These are phyloP conservation scores for Isaurus tuberculatus DNA, from an alignment of 92 coral and sea anemone species.

Conservation along the genomic window DNA sequence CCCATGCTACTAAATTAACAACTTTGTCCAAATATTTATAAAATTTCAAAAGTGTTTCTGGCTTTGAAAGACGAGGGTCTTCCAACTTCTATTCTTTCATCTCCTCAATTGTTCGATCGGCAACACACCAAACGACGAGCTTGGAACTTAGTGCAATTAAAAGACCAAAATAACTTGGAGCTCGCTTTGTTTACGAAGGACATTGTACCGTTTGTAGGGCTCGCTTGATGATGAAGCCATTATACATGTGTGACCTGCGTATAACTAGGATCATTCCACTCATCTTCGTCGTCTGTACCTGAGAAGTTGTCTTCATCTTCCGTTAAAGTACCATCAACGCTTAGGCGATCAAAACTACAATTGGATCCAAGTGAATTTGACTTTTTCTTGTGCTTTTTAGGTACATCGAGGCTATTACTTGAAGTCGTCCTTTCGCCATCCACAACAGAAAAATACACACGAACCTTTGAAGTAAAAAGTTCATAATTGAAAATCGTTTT, in stretches of 20 bases:
- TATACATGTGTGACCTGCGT: conserved; percentile 34
- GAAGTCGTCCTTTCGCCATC: neutral
- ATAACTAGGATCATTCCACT: conserved; percentile 65
- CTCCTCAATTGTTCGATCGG: neutral
- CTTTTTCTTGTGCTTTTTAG: conserved; percentile 39
- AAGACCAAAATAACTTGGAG: neutral
- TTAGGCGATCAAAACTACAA: conserved; percentile 53
- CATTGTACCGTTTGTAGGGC: neutral
- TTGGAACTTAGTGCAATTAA: neutral
- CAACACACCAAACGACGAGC: neutral
- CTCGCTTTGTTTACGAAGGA: neutral
- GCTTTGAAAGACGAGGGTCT: neutral
- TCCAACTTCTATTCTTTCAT: neutral
- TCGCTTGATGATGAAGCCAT: neutral
- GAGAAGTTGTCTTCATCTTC: conserved; percentile 83
- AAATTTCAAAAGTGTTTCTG: neutral
- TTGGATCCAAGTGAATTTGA: conserved; percentile 54
- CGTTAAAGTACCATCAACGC: conserved; percentile 43
- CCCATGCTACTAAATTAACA: neutral
- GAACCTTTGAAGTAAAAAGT: conserved; percentile 15
- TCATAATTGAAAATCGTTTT: neutral
- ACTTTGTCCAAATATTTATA: neutral
- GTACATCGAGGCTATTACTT: conserved; percentile 10
- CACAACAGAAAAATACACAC: conserved; percentile 24
- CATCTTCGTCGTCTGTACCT: conserved; percentile 81